Base-by-base conservation (phyloP, 2,797 vertebrate species). In the Menidia menidia region DNA sequence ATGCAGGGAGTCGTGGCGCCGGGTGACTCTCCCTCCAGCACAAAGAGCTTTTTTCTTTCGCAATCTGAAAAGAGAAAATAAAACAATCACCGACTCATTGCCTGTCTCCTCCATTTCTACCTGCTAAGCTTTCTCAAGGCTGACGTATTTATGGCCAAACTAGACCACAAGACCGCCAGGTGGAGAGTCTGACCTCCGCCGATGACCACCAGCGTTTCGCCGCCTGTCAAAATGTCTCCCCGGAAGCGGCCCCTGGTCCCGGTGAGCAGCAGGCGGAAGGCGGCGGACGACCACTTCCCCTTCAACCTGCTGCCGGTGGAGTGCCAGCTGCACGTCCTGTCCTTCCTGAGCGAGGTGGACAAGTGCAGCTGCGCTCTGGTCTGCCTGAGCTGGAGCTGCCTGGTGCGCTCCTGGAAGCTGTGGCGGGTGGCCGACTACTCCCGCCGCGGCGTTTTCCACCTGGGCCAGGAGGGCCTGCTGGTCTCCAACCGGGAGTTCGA, bases 401-500 rank as follows among this genome's bases (percentile, higher is more conserved):
- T 96, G 0, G 76, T 96, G 53, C 94, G 95, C 45, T 95, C 94
- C 0, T 92, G 94, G 74, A 94, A 94, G 75, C 91, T 96, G 51
- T 96, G 95, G 95, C 87, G 95, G 32, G 93, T 94, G 9, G 95
- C 95, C 0, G 95, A 96, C 85, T 96, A 94, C 56, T 95, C 93
- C 59, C 92, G 94, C 0, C 94, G 94, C 0, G 94, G 95, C 0
- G 93, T 92, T 3, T 93, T 94, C 60, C 91, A 94, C 5, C 84
- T 94, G 0, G 94, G 93, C 9, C 94, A 93, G 77, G 94, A 94
- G 68, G 94, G 94, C 33, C 41, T 94, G 76, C 92, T 95, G 0
- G 94, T 95, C 16, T 95, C 94, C 44, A 95, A 94, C 81, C 87
- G 93, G 0, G 94, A 96, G 78, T 96, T 95, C 50, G 94, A 95